Evolutionary conservation across 2,113 vertebrate species (phyloP).

Genomic region (Nothobranchius kuhntae): DNA sequence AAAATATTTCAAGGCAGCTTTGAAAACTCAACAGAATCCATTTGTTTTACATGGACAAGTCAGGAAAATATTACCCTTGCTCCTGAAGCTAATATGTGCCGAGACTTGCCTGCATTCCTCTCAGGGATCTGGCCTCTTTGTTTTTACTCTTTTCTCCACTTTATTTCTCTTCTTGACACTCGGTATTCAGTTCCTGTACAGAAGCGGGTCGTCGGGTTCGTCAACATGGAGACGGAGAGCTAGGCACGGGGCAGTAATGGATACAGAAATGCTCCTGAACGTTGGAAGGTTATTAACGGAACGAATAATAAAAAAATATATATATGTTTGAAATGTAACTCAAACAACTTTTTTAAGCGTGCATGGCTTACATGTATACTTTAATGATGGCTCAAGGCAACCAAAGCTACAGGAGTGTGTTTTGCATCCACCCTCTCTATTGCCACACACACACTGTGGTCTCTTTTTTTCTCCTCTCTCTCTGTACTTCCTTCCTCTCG

Average conservation of each 20-base stretch:
- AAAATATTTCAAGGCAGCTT: too few species aligned
- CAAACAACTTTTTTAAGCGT: not conserved
- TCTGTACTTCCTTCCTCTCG: conserved; percentile 44
- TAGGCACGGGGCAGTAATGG: conserved; percentile 23
- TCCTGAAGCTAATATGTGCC: conserved; percentile 3
- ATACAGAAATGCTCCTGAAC: conserved; percentile 34
- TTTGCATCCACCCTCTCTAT: conserved; percentile 11
- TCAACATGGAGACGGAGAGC: conserved; percentile 23
- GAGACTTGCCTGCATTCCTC: conserved; percentile 27
- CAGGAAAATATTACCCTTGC: not conserved
- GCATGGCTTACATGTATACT: not conserved
- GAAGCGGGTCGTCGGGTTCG: conserved; percentile 24
- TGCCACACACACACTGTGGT: not conserved
- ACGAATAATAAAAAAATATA: not conserved
- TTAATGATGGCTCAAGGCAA: not conserved
- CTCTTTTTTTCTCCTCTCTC: conserved; percentile 19
- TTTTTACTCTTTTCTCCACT: conserved; percentile 1
- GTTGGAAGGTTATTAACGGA: conserved; percentile 21
- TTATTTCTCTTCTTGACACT: conserved; percentile 7
- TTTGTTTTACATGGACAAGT: not conserved
- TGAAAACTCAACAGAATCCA: not conserved
- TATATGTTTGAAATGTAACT: not conserved
- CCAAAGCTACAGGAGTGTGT: conserved; percentile 8
- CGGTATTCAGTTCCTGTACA: conserved; percentile 12
- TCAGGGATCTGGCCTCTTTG: not conserved